Evolutionary conservation across 2,888 invertebrate genomes (phyloP), one percentile per base, ranked within the genome.

Genomic region (Monopis laevigella): DNA sequence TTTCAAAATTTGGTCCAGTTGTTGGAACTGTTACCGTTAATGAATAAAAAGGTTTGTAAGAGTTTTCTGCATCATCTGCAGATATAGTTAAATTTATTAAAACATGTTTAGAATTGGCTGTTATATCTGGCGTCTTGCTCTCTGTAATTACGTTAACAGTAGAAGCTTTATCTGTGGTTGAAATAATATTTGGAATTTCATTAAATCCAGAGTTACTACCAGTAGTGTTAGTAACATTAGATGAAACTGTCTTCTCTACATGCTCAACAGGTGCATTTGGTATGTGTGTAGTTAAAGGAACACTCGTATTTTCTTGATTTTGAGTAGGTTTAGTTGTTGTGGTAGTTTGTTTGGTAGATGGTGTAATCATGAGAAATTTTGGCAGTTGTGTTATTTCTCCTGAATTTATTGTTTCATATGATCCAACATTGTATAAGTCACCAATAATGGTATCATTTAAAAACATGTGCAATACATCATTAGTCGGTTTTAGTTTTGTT

Each of bases 41-140:
- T 26, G 91, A 87, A 72, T 92, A 93, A 47, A 92, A 82, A 36
- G 87, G 86, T 56, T 86, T 86, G 54, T 84, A 80, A 49, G 68
- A 63, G 48, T 60, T 69, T 46, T 67, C 66, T 30, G 67, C 62
- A 46, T 74, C 65, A 55, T 90, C 90, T 30, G 90, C 87, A 45
- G 89, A 86, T 56, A 93, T 92, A 6, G 92, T 91, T 50, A 93
- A 82, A 71, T 93, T 93, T 46, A 93, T 88, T 50, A 92, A 77
- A 53, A 93, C 86, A 54, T 88, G 86, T 66, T 86, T 86, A 51
- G 71, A 69, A 52, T 77, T 77, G 59, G 66, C 40, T 32, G 53
- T 51, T 40, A 56, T 42, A 45, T 75, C 75, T 27, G 68, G 55
- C 18, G 56, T 45, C 60, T 67, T 74, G 21, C 66, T 57, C 49